These are phyloP conservation scores for Xestia sexstrigata DNA, from an alignment of 2,888 invertebrate genomes.

Conservation along the genomic window DNA sequence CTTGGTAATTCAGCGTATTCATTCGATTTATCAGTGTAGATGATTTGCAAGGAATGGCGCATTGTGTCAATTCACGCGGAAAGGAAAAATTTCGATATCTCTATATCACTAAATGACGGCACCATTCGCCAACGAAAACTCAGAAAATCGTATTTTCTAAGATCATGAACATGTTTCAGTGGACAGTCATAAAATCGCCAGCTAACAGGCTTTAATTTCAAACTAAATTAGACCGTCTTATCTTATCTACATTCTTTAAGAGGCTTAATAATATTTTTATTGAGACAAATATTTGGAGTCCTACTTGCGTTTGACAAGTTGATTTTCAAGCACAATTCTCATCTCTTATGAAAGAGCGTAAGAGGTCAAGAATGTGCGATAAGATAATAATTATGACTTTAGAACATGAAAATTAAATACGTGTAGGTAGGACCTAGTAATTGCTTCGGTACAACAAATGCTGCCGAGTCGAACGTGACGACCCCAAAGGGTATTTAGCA, in stretches of 20 bases:
- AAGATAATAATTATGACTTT: not conserved
- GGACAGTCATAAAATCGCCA: not conserved
- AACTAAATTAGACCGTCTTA: not conserved
- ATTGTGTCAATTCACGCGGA: constrained; percentile 1
- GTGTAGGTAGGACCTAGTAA: not conserved
- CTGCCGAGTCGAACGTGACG: not conserved
- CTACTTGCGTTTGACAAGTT: not conserved
- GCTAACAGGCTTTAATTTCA: not conserved
- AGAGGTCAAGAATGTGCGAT: not conserved
- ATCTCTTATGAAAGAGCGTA: not conserved
- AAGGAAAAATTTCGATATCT: constrained; percentile 21
- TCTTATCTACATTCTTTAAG: not conserved
- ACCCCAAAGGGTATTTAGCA: not conserved
- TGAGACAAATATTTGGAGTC: not conserved
- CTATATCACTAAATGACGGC: not conserved
- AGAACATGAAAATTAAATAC: not conserved
- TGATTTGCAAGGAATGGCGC: constrained; percentile 5
- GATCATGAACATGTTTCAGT: not conserved
- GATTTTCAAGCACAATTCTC: not conserved
- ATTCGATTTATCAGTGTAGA: not conserved
- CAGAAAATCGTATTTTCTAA: not conserved
- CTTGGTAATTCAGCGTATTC: constrained; percentile 5
- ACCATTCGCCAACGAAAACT: constrained; percentile 9
- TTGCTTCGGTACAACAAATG: not conserved
- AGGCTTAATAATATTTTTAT: not conserved